Evolutionary conservation across 1,140 invertebrate species (phyloP).

Genomic region (Drosophila guanche): DNA sequence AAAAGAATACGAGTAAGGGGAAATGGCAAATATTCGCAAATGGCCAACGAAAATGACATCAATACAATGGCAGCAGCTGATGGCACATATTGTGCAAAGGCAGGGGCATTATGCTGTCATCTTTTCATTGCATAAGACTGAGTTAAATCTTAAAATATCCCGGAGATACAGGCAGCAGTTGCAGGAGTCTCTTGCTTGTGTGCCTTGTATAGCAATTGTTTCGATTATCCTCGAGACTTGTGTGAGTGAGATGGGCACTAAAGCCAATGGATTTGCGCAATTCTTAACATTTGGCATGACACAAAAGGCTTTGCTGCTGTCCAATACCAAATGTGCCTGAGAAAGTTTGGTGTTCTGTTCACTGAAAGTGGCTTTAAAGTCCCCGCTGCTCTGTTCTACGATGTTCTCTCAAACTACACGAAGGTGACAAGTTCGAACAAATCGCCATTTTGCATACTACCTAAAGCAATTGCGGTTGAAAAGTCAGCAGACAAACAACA

Average conservation of each 20-base stretch:
- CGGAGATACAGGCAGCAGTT: neutral
- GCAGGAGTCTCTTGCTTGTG: too few relatives aligned
- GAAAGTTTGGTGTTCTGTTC: neutral
- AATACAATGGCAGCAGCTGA: constrained; percentile 36
- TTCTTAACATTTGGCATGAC: constrained; percentile 26
- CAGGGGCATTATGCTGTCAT: constrained; percentile 26
- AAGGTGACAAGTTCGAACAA: constrained; percentile 6
- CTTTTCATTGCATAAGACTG: constrained; percentile 26
- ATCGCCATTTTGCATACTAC: constrained; percentile 30
- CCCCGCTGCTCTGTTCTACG: neutral
- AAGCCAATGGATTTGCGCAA: constrained; percentile 61
- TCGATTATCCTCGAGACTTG: constrained; percentile 24
- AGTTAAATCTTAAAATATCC: constrained; percentile 30
- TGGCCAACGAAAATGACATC: constrained; percentile 48
- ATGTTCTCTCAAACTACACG: neutral
- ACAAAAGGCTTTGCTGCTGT: constrained; percentile 1
- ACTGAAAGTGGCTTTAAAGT: too few relatives aligned
- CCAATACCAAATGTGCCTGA: neutral
- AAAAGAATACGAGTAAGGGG: constrained; percentile 2
- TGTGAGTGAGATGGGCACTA: neutral
- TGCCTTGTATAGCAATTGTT: constrained; percentile 25
- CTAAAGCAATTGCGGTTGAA: constrained; percentile 51
- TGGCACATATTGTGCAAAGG: constrained; percentile 22
- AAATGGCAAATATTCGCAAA: constrained; percentile 29
- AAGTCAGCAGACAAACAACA: constrained; percentile 63